Base-by-base conservation (phyloP, 2,888 invertebrate species). In the Drosophila bunnanda region DNA sequence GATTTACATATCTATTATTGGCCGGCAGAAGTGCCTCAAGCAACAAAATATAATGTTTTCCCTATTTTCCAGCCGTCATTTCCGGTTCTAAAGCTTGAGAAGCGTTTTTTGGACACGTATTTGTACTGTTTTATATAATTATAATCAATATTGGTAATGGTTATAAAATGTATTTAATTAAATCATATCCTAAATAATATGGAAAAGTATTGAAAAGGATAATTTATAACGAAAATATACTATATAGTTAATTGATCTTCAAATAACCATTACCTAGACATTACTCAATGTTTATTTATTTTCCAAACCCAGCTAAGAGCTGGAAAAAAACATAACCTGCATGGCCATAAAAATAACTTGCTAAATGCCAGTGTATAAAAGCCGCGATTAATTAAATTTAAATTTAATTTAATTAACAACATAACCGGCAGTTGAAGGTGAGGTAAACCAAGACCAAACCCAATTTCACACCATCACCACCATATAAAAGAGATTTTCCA, bases 1-100 rank as follows among this genome's bases (percentile, higher is more conserved):
- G 38, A 57, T 67, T 67, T 68, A 25, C 52, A 59, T 58, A 58
- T 52, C 25, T n/a, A 34, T 55, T 39, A 28, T 25, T 32, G 30
- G 17, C 15, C n/a, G 15, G 32, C 22, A 20, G 32, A 54, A 65
- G 65, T 39, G 28, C 20, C n/a, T n/a, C 1, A 30, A 17, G 22
- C 4, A 38, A 9, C 0, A 20, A 32, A 32, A 20, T 20, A 32
- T 50, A 50, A 50, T 34, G 32, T 34, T 50, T 32, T 9, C 9
- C 20, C 32, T 50, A 50, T 50, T 10, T 50, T 50, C 50, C 15
- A 20, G 15, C 4, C 5, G 20, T 20, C 32, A 50, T 50, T 50
- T 50, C 50, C 50, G 50, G 50, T 34, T 50, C 50, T 50, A 32
- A 28, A 5, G 1, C 1, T n/a, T n/a, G n/a, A n/a, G n/a, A n/a